A percentile compares a stretch with the other conserved stretches of the same genome.
Evolutionary conservation across 1,140 invertebrate species (phyloP).

Genomic region (Drosophila leontia): DNA sequence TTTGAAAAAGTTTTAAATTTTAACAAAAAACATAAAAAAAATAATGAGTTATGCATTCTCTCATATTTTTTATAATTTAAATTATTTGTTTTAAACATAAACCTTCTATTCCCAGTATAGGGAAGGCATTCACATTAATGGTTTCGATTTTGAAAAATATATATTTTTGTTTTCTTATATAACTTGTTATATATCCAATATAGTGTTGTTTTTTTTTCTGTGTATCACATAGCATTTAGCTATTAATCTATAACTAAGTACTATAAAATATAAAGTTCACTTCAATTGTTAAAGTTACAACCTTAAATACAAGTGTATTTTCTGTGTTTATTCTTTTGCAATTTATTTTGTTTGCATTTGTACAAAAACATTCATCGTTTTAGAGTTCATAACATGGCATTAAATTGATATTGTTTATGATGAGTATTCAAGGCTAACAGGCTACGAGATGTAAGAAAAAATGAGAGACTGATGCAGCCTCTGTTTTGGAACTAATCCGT

Average conservation of each 20-base stretch:
- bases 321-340: not conserved
- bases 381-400: constrained; percentile 22
- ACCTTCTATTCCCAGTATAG: not conserved
- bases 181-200: not conserved
- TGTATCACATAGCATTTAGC: constrained; percentile 27
- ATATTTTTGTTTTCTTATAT: not conserved
- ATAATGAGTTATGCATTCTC: not conserved
- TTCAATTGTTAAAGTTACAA: constrained; percentile 14
- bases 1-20: not conserved
- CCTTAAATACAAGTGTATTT: constrained; percentile 7
- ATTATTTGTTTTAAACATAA: not conserved
- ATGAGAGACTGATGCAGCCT: constrained; percentile 39
- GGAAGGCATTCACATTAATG: constrained; percentile 3
- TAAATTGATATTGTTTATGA: constrained; percentile 11
- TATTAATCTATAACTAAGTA: constrained; percentile 7
- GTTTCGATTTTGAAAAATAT: not conserved
- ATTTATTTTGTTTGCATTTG: constrained; percentile 19
- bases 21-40: not conserved
- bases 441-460: not conserved
- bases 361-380: constrained; percentile 16
- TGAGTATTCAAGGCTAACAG: constrained; percentile 30
- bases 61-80: not conserved
- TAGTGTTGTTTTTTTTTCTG: not conserved
- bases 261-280: constrained; percentile 20
- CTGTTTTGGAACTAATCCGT: constrained; percentile 25